Base-by-base conservation (phyloP, 1,140 invertebrate species). In the Nasonia giraulti region DNA sequence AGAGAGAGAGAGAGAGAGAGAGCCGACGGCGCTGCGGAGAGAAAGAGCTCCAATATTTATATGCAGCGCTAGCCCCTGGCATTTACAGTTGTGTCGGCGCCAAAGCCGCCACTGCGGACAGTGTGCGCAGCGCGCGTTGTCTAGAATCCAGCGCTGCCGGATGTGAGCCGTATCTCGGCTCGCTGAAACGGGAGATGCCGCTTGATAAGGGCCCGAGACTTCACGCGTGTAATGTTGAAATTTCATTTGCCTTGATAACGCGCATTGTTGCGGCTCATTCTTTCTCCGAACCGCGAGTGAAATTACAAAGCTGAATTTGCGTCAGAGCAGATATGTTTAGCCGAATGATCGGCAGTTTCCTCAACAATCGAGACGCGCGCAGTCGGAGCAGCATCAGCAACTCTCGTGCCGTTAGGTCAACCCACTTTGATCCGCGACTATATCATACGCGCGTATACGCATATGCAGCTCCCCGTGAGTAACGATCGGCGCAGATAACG, bases 401-500 rank as follows among this genome's bases (percentile, higher is more conserved):
- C 8, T 68, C n/a, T n/a, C 62, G 85, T 85, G 75, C 89, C 87
- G 87, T 89, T 89, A 88, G 68, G 68, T 86, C 85, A 86, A 80
- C 77, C 80, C 83, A 84, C 87, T 73, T 83, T 79, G 87, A 85
- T 84, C 73, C 68, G 23, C 85, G 68, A 66, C 77, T 82, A 87
- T 82, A 87, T 88, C 80, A 83, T 74, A 31, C 55, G n/a, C 20
- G 44, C 40, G 40, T 44, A 44, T 66, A 23, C 80, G 31, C 44
- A 74, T 23, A 37, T 82, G 27, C n/a, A 10, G 7, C 80, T 80
- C 7, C 40, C 44, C 0, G 3, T 69, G 50, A 80, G 37, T 76
- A 81, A 85, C 73, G 79, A 85, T 82, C 88, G 89, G 89, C 86
- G 31, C 86, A 87, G 89, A 92, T 91, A 91, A 91, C 89, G 89